These are phyloP conservation scores for Keiferia lycopersicella DNA, from an alignment of 2,888 invertebrate genomes.

Conservation along the genomic window DNA sequence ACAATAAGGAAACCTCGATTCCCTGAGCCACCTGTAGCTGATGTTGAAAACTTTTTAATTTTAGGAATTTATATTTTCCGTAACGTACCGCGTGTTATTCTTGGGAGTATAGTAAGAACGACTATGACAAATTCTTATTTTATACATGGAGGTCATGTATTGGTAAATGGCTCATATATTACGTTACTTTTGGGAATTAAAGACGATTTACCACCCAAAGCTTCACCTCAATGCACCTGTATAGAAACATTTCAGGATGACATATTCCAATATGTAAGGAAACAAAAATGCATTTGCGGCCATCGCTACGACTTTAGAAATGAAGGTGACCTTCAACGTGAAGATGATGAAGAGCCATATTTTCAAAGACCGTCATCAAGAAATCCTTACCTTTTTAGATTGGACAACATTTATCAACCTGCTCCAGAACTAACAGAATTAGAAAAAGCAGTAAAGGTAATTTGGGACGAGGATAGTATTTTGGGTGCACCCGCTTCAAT, in stretches of 20 bases:
- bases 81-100: conserved; percentile 53
- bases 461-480: conserved; percentile 67
- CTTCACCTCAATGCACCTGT: conserved; percentile 61
- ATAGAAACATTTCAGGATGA: conserved; percentile 56
- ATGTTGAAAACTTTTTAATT: conserved; percentile 61
- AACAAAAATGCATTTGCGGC: conserved; percentile 62
- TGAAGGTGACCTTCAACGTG: conserved; percentile 51
- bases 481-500: conserved; percentile 42
- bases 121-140: conserved; percentile 58
- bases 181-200: conserved; percentile 63
- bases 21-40: conserved; percentile 55
- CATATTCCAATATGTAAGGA: conserved; percentile 47
- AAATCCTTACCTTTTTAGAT: conserved; percentile 55
- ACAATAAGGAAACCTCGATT: conserved; percentile 47
- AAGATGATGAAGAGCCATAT: conserved; percentile 58
- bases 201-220: conserved; percentile 46
- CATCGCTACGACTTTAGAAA: conserved; percentile 64
- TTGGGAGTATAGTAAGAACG: conserved; percentile 56
- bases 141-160: conserved; percentile 64
- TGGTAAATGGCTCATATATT: conserved; percentile 44
- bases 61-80: conserved; percentile 54
- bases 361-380: conserved; percentile 59
- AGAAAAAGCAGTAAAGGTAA: conserved; percentile 58
- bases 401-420: conserved; percentile 61
- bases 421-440: conserved; percentile 54